phyloP scores from a whole-genome alignment of 2,888 invertebrate species.

The Diaprepes abbreviatus region DNA sequence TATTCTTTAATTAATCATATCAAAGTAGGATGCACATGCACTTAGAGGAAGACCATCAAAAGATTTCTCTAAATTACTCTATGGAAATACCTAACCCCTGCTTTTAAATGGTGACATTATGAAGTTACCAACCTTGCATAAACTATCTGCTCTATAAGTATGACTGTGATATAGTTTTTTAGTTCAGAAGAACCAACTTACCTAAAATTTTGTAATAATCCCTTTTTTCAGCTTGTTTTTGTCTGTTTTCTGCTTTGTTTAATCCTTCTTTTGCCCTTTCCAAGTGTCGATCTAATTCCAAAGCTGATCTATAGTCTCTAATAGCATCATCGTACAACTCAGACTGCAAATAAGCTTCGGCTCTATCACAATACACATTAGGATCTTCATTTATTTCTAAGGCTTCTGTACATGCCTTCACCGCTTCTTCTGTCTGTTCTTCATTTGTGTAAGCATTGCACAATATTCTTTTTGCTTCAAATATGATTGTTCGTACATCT shows the following conservation, averaged over 20 bases:
- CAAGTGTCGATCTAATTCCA: constrained; percentile 84
- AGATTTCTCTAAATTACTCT: too few species aligned
- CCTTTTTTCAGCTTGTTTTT: constrained; percentile 91
- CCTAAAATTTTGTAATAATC: constrained; percentile 98
- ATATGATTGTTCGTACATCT: constrained; percentile 78
- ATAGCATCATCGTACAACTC: constrained; percentile 96
- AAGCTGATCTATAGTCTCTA: constrained; percentile 86
- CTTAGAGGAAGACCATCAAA: too few species aligned
- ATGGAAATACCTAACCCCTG: too few species aligned
- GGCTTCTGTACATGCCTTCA: constrained; percentile 84
- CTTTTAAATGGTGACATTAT: too few species aligned
- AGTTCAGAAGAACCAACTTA: constrained; percentile 26
- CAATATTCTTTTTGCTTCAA: constrained; percentile 81
- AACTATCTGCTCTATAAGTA: too few species aligned
- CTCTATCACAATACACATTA: constrained; percentile 88
- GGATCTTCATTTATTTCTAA: constrained; percentile 82
- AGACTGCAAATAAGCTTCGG: constrained; percentile 88
- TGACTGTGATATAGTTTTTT: too few species aligned
- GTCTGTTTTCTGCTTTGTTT: constrained; percentile 88
- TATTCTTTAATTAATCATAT: too few species aligned
- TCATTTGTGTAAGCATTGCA: constrained; percentile 85
- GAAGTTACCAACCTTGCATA: too few species aligned
- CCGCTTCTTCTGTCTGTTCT: constrained; percentile 80
- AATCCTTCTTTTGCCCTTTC: constrained; percentile 91
- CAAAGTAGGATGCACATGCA: too few species aligned